Base-by-base conservation (phyloP, 2,888 invertebrate species). In the Ennomos erosarius region DNA sequence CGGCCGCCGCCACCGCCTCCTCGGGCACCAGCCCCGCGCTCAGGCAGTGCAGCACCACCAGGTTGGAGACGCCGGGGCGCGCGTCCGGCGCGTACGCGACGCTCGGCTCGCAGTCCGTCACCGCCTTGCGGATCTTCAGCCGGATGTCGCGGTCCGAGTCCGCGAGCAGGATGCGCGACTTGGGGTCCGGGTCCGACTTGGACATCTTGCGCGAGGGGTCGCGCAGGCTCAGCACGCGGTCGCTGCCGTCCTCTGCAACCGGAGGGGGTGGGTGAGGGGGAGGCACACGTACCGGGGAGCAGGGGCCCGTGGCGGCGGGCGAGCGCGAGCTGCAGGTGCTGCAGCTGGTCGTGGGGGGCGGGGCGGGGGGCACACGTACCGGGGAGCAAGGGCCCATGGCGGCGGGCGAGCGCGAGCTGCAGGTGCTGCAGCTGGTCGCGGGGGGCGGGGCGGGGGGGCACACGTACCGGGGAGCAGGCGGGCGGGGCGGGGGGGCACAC, bases 151-250 rank as follows among this genome's bases (percentile, higher is more conserved):
- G 85, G 55, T 87, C 88, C 0, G 81, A 56, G 70, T 99, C 99
- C 5, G 93, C 94, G 36, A 99, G 84, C 70, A 96, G 94, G 61
- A 99, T 96, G 54, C 97, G 93, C 65, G 97, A 95, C 76, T 95
- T 96, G 0, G 93, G 83, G 87, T 98, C 96, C 0, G 92, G 79
- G 77, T 98, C 97, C 0, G 99, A 99, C 90, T 99, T 99, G 10
- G 99, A 99, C 99, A 99, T 99, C 93, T 99, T 99, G 78, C 96
- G 96, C 0, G 82, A 79, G 0, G 99, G 98, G 78, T 98, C 95
- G 46, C 98, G 94, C 9, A 99, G 92, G 78, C 98, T 98, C 75
- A 95, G 95, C 57, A 99, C 93, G 46, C 96, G 93, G 54, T 93
- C 93, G 74, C 93, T 92, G 42, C 93, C 93, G 62, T 93, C 93